These are phyloP conservation scores for Pelobates cultripes DNA, from an alignment of 2,797 vertebrate genomes.

Conservation along the genomic window DNA sequence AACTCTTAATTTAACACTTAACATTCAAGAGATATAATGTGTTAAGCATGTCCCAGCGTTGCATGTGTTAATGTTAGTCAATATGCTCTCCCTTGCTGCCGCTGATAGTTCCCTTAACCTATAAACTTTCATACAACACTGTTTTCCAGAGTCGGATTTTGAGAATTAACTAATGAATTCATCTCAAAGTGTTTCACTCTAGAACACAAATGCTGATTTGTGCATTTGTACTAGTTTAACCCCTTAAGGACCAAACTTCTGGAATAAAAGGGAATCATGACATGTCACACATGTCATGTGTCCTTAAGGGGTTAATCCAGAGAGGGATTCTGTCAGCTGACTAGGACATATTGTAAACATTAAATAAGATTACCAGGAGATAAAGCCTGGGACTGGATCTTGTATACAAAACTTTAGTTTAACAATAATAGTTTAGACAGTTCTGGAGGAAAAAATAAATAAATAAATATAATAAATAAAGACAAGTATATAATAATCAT, in stretches of 20 bases:
- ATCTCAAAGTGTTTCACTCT: slow-evolving; percentile 18
- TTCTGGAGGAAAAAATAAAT: too few relatives aligned
- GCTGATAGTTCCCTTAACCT: slow-evolving; percentile 51
- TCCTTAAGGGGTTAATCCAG: too few relatives aligned
- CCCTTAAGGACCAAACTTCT: too few relatives aligned
- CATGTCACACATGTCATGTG: too few relatives aligned
- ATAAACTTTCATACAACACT: slow-evolving; percentile 32
- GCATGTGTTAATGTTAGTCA: slow-evolving; percentile 35
- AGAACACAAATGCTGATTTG: slow-evolving; percentile 16
- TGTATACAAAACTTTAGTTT: too few relatives aligned
- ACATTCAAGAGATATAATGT: not conserved
- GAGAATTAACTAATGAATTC: slow-evolving; percentile 29
- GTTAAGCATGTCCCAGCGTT: not conserved
- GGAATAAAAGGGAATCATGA: too few relatives aligned
- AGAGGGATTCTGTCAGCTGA: not conserved
- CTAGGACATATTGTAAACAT: slow-evolving; percentile 1
- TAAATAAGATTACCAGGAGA: not conserved
- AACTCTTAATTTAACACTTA: not conserved
- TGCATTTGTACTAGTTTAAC: not conserved
- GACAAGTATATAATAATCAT: too few relatives aligned
- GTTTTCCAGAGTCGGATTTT: slow-evolving; percentile 21
- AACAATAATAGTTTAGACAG: too few relatives aligned
- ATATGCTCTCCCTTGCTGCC: slow-evolving; percentile 26
- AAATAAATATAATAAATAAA: too few relatives aligned
- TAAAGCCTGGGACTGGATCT: not conserved